Conservation (phyloP, 2,888 invertebrate species). For the Leptopterna dolabrata region DNA sequence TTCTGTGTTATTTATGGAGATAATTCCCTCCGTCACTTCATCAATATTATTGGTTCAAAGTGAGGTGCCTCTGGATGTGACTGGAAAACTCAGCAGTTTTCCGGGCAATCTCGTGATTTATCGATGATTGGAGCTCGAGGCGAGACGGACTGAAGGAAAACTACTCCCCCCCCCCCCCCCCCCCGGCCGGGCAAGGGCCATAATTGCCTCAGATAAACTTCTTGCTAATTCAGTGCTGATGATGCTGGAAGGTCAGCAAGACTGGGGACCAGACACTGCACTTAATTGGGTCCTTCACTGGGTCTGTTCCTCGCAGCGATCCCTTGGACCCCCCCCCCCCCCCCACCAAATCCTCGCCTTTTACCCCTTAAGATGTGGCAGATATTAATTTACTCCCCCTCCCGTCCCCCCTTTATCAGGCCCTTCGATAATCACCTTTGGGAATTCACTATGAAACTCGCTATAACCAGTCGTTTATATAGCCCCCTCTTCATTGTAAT, state of each 20-base stretch:
- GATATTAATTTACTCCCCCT: slow-evolving; percentile 20
- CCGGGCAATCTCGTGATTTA: background rate
- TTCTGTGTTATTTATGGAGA: too few relatives aligned
- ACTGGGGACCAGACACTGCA: slow-evolving; percentile 34
- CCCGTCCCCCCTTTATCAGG: too few relatives aligned
- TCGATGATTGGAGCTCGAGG: background rate
- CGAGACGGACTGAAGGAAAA: background rate
- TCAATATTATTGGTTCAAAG: too few relatives aligned
- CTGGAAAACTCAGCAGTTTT: background rate
- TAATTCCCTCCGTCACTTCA: too few relatives aligned
- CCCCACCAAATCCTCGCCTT: background rate
- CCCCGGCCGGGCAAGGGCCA: background rate
- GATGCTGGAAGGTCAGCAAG: slow-evolving; percentile 50
- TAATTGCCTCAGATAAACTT: slow-evolving; percentile 56
- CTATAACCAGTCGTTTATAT: background rate
- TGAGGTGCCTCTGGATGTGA: background rate
- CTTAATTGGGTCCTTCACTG: slow-evolving; percentile 55
- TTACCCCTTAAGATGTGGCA: background rate
- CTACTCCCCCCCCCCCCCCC: background rate
- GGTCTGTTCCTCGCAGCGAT: background rate
- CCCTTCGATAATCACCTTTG: slow-evolving; percentile 9
- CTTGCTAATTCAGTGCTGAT: slow-evolving; percentile 58
- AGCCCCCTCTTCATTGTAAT: background rate
- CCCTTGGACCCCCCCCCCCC: background rate
- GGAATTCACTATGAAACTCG: slow-evolving; percentile 13